These are phyloP conservation scores for Rhynchomys soricoides DNA, from an alignment of 2,113 vertebrate genomes.

Conservation along the genomic window DNA sequence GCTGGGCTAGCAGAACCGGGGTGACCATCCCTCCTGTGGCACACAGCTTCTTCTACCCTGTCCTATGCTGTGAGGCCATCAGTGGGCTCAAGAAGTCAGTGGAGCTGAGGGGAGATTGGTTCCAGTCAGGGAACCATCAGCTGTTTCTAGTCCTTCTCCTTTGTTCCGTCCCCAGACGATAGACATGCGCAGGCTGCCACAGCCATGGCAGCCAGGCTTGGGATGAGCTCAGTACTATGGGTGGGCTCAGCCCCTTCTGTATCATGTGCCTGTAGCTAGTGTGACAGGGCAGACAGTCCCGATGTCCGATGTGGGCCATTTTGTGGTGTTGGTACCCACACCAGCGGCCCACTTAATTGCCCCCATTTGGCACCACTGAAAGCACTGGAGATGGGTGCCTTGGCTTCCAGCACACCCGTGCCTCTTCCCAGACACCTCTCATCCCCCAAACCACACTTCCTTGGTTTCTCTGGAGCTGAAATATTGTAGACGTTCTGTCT, in stretches of 20 bases:
- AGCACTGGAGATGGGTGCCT: accelerated
- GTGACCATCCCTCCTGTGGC: not conserved
- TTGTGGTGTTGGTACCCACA: not conserved
- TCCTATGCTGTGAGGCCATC: not conserved
- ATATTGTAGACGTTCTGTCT: not conserved
- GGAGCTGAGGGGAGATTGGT: not conserved
- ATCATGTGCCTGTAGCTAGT: not conserved
- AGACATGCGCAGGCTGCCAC: not conserved
- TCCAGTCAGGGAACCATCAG: not conserved
- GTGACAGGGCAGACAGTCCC: too few relatives aligned
- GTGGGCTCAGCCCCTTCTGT: not conserved
- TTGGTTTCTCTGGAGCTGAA: constrained; percentile 1
- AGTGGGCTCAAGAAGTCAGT: not conserved
- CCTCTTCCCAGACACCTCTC: not conserved
- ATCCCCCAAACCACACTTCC: not conserved
- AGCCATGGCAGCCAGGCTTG: not conserved
- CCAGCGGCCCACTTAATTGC: not conserved
- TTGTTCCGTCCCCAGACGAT: not conserved
- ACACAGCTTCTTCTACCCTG: not conserved
- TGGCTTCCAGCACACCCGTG: not conserved
- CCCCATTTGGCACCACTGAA: not conserved
- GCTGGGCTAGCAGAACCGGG: not conserved
- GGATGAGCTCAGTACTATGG: not conserved
- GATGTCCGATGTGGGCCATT: not conserved
- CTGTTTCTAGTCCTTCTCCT: not conserved